These are phyloP conservation scores for Cyphomyrus plagiostoma DNA, from an alignment of 2,113 vertebrate species.

Conservation along the genomic window DNA sequence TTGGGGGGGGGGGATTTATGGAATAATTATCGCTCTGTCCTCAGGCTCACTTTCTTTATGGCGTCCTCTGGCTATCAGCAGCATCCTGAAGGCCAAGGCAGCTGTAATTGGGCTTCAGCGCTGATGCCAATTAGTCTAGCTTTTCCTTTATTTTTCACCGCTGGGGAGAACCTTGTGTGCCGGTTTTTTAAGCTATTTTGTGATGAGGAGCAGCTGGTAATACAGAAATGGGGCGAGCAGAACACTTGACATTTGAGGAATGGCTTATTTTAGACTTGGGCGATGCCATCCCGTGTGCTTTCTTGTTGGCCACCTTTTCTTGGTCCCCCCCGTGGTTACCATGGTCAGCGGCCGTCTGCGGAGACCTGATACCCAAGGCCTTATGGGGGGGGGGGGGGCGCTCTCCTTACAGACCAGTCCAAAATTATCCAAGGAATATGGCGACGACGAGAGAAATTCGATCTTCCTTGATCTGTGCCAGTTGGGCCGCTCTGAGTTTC, in stretches of 20 bases:
- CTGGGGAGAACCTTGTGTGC: neutral
- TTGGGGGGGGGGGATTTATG: slow-evolving; percentile 1
- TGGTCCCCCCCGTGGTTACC: neutral
- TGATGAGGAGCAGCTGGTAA: neutral
- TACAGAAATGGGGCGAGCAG: neutral
- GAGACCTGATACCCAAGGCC: neutral
- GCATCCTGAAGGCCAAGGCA: neutral
- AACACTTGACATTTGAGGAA: neutral
- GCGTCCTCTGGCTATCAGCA: neutral
- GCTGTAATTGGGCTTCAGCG: neutral
- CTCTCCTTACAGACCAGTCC: neutral
- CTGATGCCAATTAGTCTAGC: neutral
- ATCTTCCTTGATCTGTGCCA: neutral
- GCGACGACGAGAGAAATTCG: neutral
- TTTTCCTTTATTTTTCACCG: neutral
- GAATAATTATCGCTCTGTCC: slow-evolving; percentile 8
- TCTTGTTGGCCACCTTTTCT: neutral
- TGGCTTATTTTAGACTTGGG: neutral
- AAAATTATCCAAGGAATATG: slow-evolving; percentile 2
- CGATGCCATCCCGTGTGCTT: neutral
- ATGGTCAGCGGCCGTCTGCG: neutral
- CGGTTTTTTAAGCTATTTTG: neutral
- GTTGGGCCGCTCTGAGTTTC: neutral
- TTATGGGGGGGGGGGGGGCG: neutral
- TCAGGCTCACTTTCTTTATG: neutral